Conservation (phyloP, 2,797 vertebrate genomes). For the Buceros bicornis region DNA sequence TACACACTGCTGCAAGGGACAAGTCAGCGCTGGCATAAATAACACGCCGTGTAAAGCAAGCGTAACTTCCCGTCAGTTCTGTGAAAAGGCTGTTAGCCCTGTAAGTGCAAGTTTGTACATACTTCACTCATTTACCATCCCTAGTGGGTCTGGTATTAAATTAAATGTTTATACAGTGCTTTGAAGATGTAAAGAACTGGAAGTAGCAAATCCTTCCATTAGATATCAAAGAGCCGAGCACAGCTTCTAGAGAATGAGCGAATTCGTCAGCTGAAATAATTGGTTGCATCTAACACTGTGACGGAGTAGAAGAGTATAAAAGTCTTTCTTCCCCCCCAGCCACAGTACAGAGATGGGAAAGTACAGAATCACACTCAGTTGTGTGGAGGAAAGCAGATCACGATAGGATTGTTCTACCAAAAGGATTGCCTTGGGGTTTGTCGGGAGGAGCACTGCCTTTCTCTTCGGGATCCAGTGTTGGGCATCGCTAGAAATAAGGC, state of each 20-base stretch:
- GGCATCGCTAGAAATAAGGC: not conserved
- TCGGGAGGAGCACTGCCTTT: not conserved
- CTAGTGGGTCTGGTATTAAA: constrained; percentile 31
- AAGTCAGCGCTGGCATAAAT: not conserved
- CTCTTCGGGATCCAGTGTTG: not conserved
- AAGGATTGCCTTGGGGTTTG: not conserved
- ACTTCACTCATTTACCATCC: constrained; percentile 39
- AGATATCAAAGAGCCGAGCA: constrained; percentile 49
- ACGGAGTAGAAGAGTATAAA: not conserved
- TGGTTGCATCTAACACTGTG: constrained; percentile 4
- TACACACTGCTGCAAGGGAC: not conserved
- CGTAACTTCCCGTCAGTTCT: not conserved
- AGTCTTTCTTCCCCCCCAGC: not conserved
- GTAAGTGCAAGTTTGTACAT: constrained; percentile 6
- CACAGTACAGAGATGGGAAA: not conserved
- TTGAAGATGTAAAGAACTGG: constrained; percentile 53
- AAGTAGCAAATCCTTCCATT: constrained; percentile 31
- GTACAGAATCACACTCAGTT: not conserved
- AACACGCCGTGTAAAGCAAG: not conserved
- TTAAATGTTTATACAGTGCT: constrained; percentile 51
- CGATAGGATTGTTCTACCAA: not conserved
- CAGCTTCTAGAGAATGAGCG: constrained; percentile 10
- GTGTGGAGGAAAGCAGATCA: not conserved
- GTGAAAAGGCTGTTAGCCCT: constrained; percentile 24
- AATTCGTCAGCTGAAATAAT: constrained; percentile 51